Evolutionary conservation across 2,888 invertebrate genomes (phyloP), one percentile per base, ranked within the genome.

Genomic region (Polyommatus iphigenia): DNA sequence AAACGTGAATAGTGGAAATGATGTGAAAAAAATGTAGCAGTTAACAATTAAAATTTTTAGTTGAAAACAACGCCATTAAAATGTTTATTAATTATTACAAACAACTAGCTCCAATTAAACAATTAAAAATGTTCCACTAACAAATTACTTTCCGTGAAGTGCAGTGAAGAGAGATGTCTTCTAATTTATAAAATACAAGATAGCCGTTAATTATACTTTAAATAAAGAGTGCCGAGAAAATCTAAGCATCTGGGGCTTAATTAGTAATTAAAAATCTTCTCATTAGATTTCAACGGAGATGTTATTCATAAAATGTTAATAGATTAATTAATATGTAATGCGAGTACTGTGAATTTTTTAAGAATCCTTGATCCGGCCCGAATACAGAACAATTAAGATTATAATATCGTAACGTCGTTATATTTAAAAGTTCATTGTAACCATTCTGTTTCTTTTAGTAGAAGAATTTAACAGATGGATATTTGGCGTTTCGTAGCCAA

Each of bases 231-330:
- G 41, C 3, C 20, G 41, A 46, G 73, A 13, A 41, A 41, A 73
- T 73, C 46, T 73, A 41, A 73, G 73, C 73, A 73, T 46, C 73
- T 73, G 73, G 73, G 20, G 13, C 46, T 73, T 73, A 73, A 73
- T 46, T 73, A 73, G 73, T 73, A 73, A 46, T 73, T 73, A 73
- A 73, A 46, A 73, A 73, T 41, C 73, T 73, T 41, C 46, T 73
- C 46, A 73, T 73, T 50, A 50, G 46, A 46, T 73, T 73, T 41
- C 46, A 20, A 41, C 6, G 6, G 24, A 13, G 73, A 8, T 15
- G 41, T 20, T 24, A 24, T 73, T 46, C 73, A 24, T 46, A 24
- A 13, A 73, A 46, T 73, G 18, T 73, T 73, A 46, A 73, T 46
- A 73, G 46, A 73, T 24, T 2, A 24, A 24, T 1, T 24, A 24